Percentiles rank a stretch among this genome's conserved stretches.
phyloP scores from a whole-genome alignment of 2,797 vertebrate species.

The Sphenodon punctatus region DNA sequence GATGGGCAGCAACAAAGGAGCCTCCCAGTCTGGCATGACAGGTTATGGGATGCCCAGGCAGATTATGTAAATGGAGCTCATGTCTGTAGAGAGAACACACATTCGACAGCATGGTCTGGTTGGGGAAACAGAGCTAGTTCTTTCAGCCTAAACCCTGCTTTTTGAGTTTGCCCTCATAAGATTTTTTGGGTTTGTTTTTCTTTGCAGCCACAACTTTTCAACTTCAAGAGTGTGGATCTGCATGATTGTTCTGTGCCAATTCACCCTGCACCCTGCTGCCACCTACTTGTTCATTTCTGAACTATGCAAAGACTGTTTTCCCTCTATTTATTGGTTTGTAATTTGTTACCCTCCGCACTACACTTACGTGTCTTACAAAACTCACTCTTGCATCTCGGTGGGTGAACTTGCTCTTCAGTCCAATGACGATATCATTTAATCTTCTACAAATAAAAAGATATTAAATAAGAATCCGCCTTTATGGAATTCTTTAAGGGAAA shows the following conservation, averaged over 20 bases:
- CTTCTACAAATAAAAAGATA: constrained; percentile 59
- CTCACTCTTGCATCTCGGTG: constrained; percentile 67
- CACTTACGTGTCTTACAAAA: constrained; percentile 63
- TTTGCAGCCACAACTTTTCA: constrained; percentile 68
- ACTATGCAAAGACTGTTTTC: constrained; percentile 81
- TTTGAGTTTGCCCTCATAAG: constrained; percentile 37
- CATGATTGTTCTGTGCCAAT: constrained; percentile 58
- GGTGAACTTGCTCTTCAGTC: constrained; percentile 55
- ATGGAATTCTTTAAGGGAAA: constrained; percentile 33
- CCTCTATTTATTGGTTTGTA: constrained; percentile 75
- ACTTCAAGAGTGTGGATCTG: constrained; percentile 47
- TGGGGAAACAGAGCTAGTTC: constrained; percentile 59
- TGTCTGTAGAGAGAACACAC: constrained; percentile 16
- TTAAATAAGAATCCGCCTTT: neutral
- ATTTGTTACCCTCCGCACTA: constrained; percentile 54
- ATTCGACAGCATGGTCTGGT: constrained; percentile 53
- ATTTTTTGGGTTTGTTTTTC: constrained; percentile 59
- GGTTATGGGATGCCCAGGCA: constrained; percentile 96
- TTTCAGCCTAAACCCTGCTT: constrained; percentile 59
- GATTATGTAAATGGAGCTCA: constrained; percentile 84
- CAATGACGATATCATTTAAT: constrained; percentile 51
- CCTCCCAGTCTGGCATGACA: constrained; percentile 96
- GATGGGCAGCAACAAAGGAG: constrained; percentile 98
- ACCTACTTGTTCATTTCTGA: constrained; percentile 73
- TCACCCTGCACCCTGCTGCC: constrained; percentile 71